phyloP scores from a whole-genome alignment of 2,113 vertebrate genomes.

The Larimichthys crocea region DNA sequence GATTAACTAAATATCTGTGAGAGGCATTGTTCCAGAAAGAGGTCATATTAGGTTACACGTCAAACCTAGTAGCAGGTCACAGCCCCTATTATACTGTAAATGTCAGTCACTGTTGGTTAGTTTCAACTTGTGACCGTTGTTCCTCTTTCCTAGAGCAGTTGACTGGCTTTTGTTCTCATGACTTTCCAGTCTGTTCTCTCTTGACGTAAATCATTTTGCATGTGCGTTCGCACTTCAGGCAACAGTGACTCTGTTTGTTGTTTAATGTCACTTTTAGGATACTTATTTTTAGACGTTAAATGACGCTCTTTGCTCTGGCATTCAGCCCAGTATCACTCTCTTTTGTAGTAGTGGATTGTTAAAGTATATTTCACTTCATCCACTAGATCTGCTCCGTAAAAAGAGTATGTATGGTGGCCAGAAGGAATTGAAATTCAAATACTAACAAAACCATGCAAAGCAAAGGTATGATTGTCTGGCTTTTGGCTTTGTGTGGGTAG shows the following conservation, averaged over 20 bases:
- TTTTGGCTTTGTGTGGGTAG: neutral
- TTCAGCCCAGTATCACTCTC: neutral
- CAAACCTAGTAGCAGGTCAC: neutral
- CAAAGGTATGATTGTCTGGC: neutral
- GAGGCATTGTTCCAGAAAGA: neutral
- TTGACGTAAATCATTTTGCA: conserved; percentile 30
- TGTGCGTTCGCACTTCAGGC: neutral
- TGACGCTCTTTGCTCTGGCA: neutral
- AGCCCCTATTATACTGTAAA: neutral
- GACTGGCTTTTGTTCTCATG: conserved; percentile 22
- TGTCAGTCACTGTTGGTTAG: neutral
- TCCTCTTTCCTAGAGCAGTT: conserved; percentile 56
- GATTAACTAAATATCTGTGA: no score
- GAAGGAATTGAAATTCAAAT: neutral
- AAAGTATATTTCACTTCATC: neutral
- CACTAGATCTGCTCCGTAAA: neutral
- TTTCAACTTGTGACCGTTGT: conserved; percentile 45
- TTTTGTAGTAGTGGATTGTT: neutral
- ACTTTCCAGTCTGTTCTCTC: conserved; percentile 14
- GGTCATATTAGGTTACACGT: neutral
- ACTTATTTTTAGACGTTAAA: neutral
- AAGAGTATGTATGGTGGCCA: neutral
- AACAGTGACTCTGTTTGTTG: neutral
- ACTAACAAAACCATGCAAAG: neutral
- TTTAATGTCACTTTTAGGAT: neutral